Conservation (phyloP, 2,797 vertebrate species). For the Ctenopoma multispine region DNA sequence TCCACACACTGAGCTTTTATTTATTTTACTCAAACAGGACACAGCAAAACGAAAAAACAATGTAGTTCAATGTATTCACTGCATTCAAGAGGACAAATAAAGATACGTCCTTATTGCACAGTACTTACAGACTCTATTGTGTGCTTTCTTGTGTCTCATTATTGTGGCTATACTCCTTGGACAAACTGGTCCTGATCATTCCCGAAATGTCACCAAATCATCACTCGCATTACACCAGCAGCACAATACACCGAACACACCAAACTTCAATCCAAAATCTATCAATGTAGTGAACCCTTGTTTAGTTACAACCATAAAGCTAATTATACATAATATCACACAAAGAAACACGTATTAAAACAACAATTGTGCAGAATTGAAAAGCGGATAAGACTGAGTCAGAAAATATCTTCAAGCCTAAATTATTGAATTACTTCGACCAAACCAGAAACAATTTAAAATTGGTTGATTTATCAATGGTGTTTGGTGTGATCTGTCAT, state of each 20-base stretch:
- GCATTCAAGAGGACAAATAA: not conserved
- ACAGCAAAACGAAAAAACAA: not conserved
- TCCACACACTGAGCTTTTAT: conserved; percentile 22
- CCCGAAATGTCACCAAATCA: not conserved
- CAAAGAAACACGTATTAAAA: not conserved
- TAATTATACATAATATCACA: not conserved
- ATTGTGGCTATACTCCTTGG: not conserved
- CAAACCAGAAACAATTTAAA: accelerated
- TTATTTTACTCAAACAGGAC: not conserved
- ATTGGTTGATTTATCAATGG: not conserved
- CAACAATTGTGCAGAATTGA: not conserved
- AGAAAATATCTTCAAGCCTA: accelerated
- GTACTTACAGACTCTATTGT: not conserved
- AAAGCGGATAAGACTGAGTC: not conserved
- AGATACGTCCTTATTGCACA: too few species aligned
- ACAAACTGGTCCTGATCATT: not conserved
- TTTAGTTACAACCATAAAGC: accelerated
- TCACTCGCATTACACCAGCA: not conserved
- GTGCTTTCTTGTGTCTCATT: too few species aligned
- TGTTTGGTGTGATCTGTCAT: not conserved
- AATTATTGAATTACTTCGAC: not conserved
- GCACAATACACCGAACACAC: too few species aligned
- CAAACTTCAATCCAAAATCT: not conserved
- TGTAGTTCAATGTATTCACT: not conserved
- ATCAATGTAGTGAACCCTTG: not conserved